Evolutionary conservation across 2,888 invertebrate genomes (phyloP), one percentile per base, ranked within the genome.

Genomic region (Gymnocheta viridis): DNA sequence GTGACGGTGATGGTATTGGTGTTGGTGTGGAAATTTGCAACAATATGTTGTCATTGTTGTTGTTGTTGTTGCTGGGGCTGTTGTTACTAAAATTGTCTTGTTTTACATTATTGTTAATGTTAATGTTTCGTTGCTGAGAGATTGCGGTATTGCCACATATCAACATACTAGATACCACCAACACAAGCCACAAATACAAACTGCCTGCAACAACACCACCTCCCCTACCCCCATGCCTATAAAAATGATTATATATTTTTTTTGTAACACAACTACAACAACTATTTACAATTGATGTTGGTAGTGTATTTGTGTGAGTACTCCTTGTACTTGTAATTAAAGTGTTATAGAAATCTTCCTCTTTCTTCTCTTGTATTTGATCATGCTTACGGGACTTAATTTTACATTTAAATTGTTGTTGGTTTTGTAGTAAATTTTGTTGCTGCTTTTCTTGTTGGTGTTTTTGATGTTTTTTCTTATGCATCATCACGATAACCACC

Each of bases 91-190:
- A 74, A 79, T 81, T 84, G 72, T 82, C 76, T 82, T 24, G 70
- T 67, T 60, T 79, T 38, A 49, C 32, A 76, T 82, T 83, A 73
- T 73, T 73, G 56, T 82, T 76, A 64, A 60, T 87, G 56, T 82
- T 76, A 69, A 67, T 87, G 72, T 51, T 60, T 6, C 67, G 77
- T 47, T 79, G 87, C 86, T 88, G 87, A 82, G 87, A 89, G 82
- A 85, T 70, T 66, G 78, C 85, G 60, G 80, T 82, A 84, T 85
- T 86, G 64, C 82, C 70, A 85, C 85, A 86, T 70, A 85, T 80
- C 84, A 88, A 81, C 78, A 87, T 79, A n/a, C n/a, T n/a, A 87
- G 88, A 87, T 87, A 87, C 87, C 88, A 84, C 87, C 87, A 87
- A 82, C 83, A 76, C 72, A 67, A 85, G 69, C 80, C 90, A 79